phyloP scores from a whole-genome alignment of 2,797 vertebrate genomes.

The Lithobates pipiens region DNA sequence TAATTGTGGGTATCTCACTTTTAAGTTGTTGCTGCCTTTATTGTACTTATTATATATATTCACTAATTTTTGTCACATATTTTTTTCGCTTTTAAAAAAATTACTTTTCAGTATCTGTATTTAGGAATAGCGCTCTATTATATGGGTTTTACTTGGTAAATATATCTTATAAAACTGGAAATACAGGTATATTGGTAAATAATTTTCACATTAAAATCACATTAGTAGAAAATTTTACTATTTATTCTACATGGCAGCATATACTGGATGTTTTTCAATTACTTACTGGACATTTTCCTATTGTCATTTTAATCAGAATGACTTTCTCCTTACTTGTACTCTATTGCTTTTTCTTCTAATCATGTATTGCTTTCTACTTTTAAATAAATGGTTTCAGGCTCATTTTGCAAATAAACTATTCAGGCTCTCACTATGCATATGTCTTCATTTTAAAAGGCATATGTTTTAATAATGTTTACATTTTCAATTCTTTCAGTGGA shows the following conservation, averaged over 20 bases:
- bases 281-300: neutral
- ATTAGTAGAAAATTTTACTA: neutral
- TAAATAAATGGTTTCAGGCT: constrained; percentile 20
- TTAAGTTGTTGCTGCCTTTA: too few species aligned
- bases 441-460: constrained; percentile 42
- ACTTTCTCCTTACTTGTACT: neutral
- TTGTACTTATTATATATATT: too few species aligned
- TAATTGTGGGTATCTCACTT: too few species aligned
- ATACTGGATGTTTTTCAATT: neutral
- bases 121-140: too few species aligned
- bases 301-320: neutral
- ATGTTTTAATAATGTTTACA: constrained; percentile 53
- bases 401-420: constrained; percentile 42
- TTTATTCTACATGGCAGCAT: neutral
- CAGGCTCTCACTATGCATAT: constrained; percentile 26
- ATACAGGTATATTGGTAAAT: too few species aligned
- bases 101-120: too few species aligned
- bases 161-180: too few species aligned
- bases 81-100: too few species aligned
- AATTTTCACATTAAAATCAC: too few species aligned
- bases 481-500: constrained; percentile 56
- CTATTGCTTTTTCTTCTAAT: neutral
- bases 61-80: too few species aligned
- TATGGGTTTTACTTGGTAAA: too few species aligned
- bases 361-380: neutral